Percentiles rank a stretch among this genome's conserved stretches.
Evolutionary conservation across 2,113 vertebrate genomes (phyloP).

Genomic region (Coryphaenoides rupestris): DNA sequence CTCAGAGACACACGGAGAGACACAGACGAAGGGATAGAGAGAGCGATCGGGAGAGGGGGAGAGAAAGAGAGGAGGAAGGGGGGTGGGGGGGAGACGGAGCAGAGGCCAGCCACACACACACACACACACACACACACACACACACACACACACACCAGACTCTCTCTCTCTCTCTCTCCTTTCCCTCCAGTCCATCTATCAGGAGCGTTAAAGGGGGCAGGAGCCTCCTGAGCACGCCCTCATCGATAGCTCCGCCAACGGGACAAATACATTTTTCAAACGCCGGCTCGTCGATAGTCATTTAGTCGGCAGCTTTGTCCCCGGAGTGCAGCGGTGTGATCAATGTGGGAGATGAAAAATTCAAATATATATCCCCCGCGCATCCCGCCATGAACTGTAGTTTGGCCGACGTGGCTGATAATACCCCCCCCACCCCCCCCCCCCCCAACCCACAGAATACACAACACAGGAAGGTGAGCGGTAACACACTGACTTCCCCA

Average conservation of each 20-base stretch:
- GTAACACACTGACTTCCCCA: too few species aligned
- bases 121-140: too few species aligned
- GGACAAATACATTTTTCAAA: constrained; percentile 73
- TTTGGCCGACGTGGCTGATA: constrained; percentile 36
- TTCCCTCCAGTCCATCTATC: constrained; percentile 54
- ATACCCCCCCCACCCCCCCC: constrained; percentile 23
- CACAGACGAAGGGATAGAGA: constrained; percentile 14
- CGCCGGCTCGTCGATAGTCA: constrained; percentile 69
- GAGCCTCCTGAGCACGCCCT: constrained; percentile 44
- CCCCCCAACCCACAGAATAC: too few species aligned
- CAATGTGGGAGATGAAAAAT: constrained; percentile 66
- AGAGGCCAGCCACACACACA: neutral
- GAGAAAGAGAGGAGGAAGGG: neutral
- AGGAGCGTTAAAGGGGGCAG: constrained; percentile 55
- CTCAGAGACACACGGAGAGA: constrained; percentile 44
- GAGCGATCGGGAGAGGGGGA: constrained; percentile 11
- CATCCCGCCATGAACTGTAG: constrained; percentile 29
- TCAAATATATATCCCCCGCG: constrained; percentile 62
- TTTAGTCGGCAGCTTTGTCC: constrained; percentile 65
- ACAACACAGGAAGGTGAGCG: too few species aligned
- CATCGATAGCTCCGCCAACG: constrained; percentile 66
- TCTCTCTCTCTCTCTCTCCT: too few species aligned
- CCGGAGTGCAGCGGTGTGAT: constrained; percentile 60
- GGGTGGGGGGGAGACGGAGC: neutral
- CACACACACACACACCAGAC: too few species aligned